Evolutionary conservation across 2,888 invertebrate genomes (phyloP).

Genomic region (Thymelicus acteon): DNA sequence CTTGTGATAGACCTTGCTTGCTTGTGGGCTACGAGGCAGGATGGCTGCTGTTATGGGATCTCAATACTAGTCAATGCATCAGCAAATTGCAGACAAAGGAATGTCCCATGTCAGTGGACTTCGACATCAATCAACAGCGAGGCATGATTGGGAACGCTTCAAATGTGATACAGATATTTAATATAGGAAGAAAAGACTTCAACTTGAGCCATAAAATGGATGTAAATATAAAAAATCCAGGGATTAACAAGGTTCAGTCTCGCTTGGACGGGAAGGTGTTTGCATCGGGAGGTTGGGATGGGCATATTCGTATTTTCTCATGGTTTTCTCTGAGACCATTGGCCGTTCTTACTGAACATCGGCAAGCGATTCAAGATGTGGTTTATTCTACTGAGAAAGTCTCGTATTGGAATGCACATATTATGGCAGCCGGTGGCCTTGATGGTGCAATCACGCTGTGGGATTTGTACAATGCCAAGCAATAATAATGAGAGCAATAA

Average conservation of each 20-base stretch:
- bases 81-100: conserved; percentile 85
- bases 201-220: conserved; percentile 85
- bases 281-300: conserved; percentile 91
- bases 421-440: conserved; percentile 91
- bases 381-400: conserved; percentile 88
- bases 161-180: conserved; percentile 86
- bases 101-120: conserved; percentile 90
- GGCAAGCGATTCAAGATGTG: conserved; percentile 88
- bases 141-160: conserved; percentile 89
- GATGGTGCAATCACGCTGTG: conserved; percentile 92
- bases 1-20: conserved; percentile 80
- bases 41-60: conserved; percentile 89
- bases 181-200: conserved; percentile 82
- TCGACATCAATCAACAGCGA: conserved; percentile 86
- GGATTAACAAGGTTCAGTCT: conserved; percentile 88
- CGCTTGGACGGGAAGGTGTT: conserved; percentile 90
- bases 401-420: conserved; percentile 88
- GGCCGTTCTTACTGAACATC: conserved; percentile 90
- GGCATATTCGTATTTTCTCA: conserved; percentile 89
- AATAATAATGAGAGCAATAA: conserved; percentile 49
- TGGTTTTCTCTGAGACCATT: conserved; percentile 90
- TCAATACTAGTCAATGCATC: conserved; percentile 84
- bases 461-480: conserved; percentile 88
- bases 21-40: conserved; percentile 91
- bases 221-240: conserved; percentile 89